Base-by-base conservation (phyloP, 2,888 invertebrate species). In the Argyresthia albistria region DNA sequence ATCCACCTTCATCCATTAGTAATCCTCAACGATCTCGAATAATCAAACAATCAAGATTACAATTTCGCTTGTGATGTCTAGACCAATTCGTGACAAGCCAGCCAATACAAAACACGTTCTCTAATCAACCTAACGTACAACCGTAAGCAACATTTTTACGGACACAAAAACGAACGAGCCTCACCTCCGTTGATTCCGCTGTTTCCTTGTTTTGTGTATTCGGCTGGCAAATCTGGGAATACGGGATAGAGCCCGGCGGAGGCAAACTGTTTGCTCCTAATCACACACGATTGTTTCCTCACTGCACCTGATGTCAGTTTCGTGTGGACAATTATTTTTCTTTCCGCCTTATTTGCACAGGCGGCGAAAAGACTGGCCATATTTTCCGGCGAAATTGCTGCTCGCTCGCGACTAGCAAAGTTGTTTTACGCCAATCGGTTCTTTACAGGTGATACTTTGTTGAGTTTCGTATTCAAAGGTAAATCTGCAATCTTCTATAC, bases 281-380 rank as follows among this genome's bases (percentile, higher is more conserved):
- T 70, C 67, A 71, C 67, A 64, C 61, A 55, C 66, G 65, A 70
- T 71, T 70, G 71, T 69, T 66, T 65, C 60, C 60, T 58, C 55
- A 54, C 59, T 62, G 57, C 69, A 68, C 67, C 67, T 67, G 69
- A 60, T 65, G 62, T 62, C 59, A 56, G 52, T 12, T 9, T 37
- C 10, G 35, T 1, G n/a, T 35, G n/a, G 35, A 16, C 49, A 37
- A 49, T 49, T 49, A 49, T 49, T 49, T 36, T 49, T 37, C 49
- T 49, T 47, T n/a, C 16, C 47, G 14, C 9, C 8, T 45, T 10
- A 6, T 14, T 14, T 14, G 14, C 45, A 25, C 25, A 45, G 16
- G 45, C 14, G 8, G 45, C 45, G 16, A 45, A 45, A 45, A 10
- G 45, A 15, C 45, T 15, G 9, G 14, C 7, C n/a, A 43, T 8